phyloP scores from a whole-genome alignment of 2,797 vertebrate species.

The Taenioides sp. region DNA sequence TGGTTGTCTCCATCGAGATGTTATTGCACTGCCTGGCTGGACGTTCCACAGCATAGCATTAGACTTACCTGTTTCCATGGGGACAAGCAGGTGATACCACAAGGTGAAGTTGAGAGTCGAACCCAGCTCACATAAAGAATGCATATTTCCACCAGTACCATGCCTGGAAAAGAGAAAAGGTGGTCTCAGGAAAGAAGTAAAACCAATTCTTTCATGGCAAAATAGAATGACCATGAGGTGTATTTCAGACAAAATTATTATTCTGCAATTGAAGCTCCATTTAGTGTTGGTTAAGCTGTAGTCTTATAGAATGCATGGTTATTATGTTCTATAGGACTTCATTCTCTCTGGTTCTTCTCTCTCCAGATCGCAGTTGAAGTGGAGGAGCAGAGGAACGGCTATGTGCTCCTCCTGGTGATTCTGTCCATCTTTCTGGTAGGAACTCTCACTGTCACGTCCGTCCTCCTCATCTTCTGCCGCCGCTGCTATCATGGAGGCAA shows the following conservation, averaged over 20 bases:
- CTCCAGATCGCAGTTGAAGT: constrained; percentile 69
- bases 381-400: constrained; percentile 81
- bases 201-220: no score
- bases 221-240: constrained; percentile 22
- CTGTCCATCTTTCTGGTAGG: constrained; percentile 89
- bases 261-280: constrained; percentile 41
- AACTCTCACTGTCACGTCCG: constrained; percentile 82
- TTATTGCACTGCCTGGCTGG: no score
- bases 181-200: no score
- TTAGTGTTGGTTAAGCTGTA: constrained; percentile 26
- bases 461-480: constrained; percentile 85
- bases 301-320: constrained; percentile 3
- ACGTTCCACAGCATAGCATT: no score
- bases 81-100: no score
- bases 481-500: constrained; percentile 83
- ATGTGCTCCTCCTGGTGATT: constrained; percentile 87
- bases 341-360: constrained; percentile 10
- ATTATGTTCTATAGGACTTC: background rate
- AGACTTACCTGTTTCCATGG: no score
- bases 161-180: no score
- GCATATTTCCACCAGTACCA: no score
- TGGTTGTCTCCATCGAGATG: no score
- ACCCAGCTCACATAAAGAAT: no score
- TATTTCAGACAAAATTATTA: constrained; percentile 51
- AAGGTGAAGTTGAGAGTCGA: no score